phyloP scores from a whole-genome alignment of 1,140 invertebrate genomes.

The Rhysida immarginata region DNA sequence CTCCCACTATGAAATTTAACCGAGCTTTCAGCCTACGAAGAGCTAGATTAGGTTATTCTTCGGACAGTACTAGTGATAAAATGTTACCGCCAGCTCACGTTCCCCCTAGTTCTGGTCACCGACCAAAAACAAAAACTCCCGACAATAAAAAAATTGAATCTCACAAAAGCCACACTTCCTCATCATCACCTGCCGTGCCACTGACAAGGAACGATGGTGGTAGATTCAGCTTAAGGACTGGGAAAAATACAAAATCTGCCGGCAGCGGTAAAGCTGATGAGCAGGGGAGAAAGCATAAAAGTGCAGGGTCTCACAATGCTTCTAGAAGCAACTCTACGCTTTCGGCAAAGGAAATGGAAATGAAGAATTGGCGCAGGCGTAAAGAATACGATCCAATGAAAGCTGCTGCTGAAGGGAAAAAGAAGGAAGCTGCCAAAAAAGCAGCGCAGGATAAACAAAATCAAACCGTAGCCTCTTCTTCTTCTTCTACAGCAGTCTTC shows the following conservation, averaged over 20 bases:
- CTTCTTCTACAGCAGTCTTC: background rate
- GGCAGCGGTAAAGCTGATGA: background rate
- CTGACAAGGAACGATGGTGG: conserved; percentile 45
- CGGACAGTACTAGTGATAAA: background rate
- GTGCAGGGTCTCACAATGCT: background rate
- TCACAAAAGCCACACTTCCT: background rate
- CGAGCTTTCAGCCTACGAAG: conserved; percentile 28
- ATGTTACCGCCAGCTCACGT: conserved; percentile 8
- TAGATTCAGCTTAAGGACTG: conserved; percentile 43
- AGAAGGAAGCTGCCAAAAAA: background rate
- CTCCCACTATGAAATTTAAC: conserved; percentile 27
- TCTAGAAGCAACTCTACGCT: conserved; percentile 43
- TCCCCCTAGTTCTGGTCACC: background rate
- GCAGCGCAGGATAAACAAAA: background rate
- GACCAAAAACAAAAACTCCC: background rate
- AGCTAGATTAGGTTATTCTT: conserved; percentile 5
- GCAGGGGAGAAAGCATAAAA: background rate
- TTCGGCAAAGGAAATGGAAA: conserved; percentile 55
- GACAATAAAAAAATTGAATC: background rate
- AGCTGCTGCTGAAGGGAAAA: background rate
- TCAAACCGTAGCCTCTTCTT: background rate
- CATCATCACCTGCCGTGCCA: conserved; percentile 18
- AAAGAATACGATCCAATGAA: conserved; percentile 38
- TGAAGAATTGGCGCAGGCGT: conserved; percentile 79
- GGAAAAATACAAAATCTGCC: conserved; percentile 20